phyloP scores from a whole-genome alignment of 2,797 vertebrate species.

The Sebastolobus alascanus region DNA sequence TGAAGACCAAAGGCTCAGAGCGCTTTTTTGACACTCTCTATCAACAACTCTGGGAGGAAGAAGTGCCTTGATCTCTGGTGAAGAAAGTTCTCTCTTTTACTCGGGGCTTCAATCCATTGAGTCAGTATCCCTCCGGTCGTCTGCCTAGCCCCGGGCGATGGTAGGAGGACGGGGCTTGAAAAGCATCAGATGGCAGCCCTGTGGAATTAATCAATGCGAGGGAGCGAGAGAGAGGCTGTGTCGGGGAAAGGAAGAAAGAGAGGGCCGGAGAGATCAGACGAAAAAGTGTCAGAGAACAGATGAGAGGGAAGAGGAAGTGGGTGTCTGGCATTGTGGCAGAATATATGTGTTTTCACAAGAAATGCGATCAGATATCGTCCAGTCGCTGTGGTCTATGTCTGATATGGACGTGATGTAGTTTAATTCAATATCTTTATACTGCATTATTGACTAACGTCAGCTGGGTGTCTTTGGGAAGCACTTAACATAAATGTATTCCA shows the following conservation, averaged over 20 bases:
- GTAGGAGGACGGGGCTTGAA: constrained; percentile 66
- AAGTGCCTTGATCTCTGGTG: constrained; percentile 67
- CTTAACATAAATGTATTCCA: neutral
- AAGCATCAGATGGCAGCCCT: constrained; percentile 66
- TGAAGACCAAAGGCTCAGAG: constrained; percentile 29
- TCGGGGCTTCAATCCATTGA: constrained; percentile 56
- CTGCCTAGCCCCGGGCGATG: constrained; percentile 61
- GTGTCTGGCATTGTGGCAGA: constrained; percentile 2
- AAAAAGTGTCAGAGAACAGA: constrained; percentile 46
- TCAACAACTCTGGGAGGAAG: constrained; percentile 58
- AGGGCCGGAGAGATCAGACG: constrained; percentile 55
- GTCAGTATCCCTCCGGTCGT: constrained; percentile 57
- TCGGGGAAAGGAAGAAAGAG: constrained; percentile 49
- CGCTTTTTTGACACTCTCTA: constrained; percentile 14
- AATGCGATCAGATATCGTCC: neutral
- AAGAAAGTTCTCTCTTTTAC: constrained; percentile 60
- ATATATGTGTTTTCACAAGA: neutral
- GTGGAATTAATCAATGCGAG: constrained; percentile 74
- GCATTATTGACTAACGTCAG: neutral
- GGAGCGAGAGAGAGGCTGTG: constrained; percentile 30
- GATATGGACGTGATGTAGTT: neutral
- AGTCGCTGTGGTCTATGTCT: neutral
- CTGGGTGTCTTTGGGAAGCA: neutral
- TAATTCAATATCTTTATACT: neutral
- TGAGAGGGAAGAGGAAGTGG: constrained; percentile 12